Evolutionary conservation across 2,113 vertebrate genomes (phyloP), one percentile per base, ranked within the genome.

Genomic region (Dolichotis patagonum): DNA sequence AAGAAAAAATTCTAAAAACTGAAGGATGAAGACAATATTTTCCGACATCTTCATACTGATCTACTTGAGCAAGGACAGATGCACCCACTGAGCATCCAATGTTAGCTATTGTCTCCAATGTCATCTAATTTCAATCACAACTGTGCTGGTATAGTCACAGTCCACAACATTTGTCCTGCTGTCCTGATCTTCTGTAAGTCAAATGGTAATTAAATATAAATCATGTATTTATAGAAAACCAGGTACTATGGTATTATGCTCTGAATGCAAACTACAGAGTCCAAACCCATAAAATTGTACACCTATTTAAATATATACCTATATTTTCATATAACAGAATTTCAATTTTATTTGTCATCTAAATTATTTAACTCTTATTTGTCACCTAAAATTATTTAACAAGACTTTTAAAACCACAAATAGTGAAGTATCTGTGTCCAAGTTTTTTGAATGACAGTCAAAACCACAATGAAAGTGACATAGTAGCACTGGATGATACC

Each of bases 391-490:
- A 85, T 43, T 77, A 96, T 90, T 73, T 24, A 65, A 56, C 46
- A 65, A 85, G 26, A 89, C 60, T 43, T 88, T 87, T 80, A 35
- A 95, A 81, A 56, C 67, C 2, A 83, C 28, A 86, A 35, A 77
- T 85, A 84, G 26, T 46, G 63, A 62, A 49, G 17, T 38, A 56
- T 2, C 17, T 87, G 16, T 90, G 32, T n/a, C 81, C 12, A 86
- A 83, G 49, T 0, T 43, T 88, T 85, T 75, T 67, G 52, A 93
- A 54, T 38, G 43, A 17, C 17, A 62, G 35, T 78, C 1, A 84
- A 84, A 97, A 86, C 11, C 0, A 6, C 96, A 92, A 81, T 85
- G 22, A 92, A 85, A 85, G 62, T 85, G 28, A 65, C 43, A 80
- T 60, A 93, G 9, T 75, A 65, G 26, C 65, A 91, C 4, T 49